Base-by-base conservation (phyloP, 2,888 invertebrate genomes). In the Dynastes maya region DNA sequence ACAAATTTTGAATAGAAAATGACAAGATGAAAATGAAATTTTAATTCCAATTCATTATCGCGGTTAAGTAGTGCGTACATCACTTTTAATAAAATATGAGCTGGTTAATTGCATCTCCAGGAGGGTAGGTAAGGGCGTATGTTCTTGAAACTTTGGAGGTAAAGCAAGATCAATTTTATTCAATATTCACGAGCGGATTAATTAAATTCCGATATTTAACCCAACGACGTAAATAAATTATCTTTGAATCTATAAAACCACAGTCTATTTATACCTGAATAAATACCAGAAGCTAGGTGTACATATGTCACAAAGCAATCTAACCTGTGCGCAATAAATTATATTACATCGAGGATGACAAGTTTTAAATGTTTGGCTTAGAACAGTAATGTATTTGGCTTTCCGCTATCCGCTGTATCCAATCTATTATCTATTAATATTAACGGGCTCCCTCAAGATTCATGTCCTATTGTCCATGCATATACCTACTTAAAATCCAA, bases 211-310 rank as follows among this genome's bases (percentile, higher is more conserved):
- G 37, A 2, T 65, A 65, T 40, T 65, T 37, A 65, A 40, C 40
- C 65, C 40, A 37, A 65, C 37, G 45, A 65, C 13, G 65, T 65
- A 65, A 65, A 65, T 65, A 40, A 65, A 65, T 65, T 65, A 65
- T 37, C n/a, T 9, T 45, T 13, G 40, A n/a, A 65, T 40, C 37
- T 37, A 37, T 8, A 40, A 40, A 32, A 2, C 4, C 40, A 22
- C 40, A 40, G 11, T 65, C 13, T 9, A 0, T 16, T 32, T 40
- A 22, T 37, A 65, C 65, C 40, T 65, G 45, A 22, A 40, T 16
- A 37, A 65, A 65, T 65, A 65, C 40, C 22, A 22, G n/a, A 1
- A 53, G 13, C 53, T n/a, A n/a, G 29, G 11, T n/a, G 37, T 32
- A 32, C 32, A 37, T 53, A 53, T 37, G 55, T 40, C 37, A 40